These are phyloP conservation scores for Chelon labrosus DNA, from an alignment of 2,797 vertebrate genomes.

Conservation along the genomic window DNA sequence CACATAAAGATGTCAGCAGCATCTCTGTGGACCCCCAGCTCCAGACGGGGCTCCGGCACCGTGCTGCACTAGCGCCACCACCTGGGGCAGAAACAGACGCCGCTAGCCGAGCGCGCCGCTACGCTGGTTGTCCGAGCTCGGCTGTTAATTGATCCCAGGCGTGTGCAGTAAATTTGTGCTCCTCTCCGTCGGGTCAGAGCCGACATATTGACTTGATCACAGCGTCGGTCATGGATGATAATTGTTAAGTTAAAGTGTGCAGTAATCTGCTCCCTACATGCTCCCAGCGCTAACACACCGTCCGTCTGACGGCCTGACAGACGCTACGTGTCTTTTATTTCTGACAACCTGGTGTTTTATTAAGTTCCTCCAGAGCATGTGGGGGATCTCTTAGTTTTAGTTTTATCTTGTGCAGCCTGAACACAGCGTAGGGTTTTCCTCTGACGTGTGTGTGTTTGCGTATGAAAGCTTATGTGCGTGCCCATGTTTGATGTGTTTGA, in stretches of 20 bases:
- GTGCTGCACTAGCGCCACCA: constrained; percentile 54
- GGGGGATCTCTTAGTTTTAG: not conserved
- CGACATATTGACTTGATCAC: constrained; percentile 80
- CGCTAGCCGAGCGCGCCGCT: too few species aligned
- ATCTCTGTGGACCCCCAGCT: not conserved
- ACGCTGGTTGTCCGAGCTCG: not conserved
- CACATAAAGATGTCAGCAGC: not conserved
- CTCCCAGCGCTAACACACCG: constrained; percentile 29
- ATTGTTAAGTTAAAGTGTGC: constrained; percentile 74
- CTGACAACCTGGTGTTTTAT: constrained; percentile 4
- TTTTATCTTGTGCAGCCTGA: not conserved
- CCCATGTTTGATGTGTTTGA: not conserved
- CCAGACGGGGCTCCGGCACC: not conserved
- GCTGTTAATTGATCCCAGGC: constrained; percentile 76
- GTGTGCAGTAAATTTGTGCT: constrained; percentile 63
- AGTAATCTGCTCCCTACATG: constrained; percentile 60
- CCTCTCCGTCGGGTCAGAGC: constrained; percentile 75
- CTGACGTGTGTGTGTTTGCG: not conserved
- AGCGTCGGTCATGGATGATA: constrained; percentile 76
- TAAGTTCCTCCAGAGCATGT: constrained; percentile 4
- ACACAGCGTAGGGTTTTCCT: too few species aligned
- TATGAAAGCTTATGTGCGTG: not conserved
- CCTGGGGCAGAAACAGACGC: constrained; percentile 25
- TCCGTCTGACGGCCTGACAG: constrained; percentile 17
- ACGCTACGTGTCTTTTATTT: constrained; percentile 6